Percentiles rank a stretch among this genome's conserved stretches.
Conservation (phyloP, 1,140 invertebrate species). For the Heliothis subflexa region DNA sequence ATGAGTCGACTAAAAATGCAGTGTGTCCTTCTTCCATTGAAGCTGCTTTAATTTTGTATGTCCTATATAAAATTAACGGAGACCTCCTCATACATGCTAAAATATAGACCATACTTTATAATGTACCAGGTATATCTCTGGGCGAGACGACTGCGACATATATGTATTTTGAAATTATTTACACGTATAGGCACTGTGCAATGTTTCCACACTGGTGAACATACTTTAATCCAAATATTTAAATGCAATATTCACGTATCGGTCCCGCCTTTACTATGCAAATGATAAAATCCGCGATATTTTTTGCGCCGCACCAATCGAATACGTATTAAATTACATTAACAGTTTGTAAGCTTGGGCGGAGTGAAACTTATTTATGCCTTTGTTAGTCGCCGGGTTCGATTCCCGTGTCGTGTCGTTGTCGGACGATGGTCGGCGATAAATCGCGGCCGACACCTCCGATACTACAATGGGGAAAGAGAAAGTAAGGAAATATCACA, state of each 20-base stretch:
- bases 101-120: no score
- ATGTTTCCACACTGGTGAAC: no score
- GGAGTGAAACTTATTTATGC: conserved; percentile 60
- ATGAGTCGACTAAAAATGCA: not conserved
- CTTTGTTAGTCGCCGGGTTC: conserved; percentile 64
- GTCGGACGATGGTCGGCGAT: conserved; percentile 69
- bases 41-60: no score
- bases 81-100: no score
- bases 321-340: conserved; percentile 45
- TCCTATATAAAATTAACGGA: no score
- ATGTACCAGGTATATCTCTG: no score
- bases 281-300: conserved; percentile 14
- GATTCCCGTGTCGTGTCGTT: conserved; percentile 73
- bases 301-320: conserved; percentile 23
- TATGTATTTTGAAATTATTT: no score
- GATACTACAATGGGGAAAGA: conserved; percentile 75
- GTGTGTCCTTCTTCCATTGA: no score
- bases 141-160: no score
- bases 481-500: conserved; percentile 78
- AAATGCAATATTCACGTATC: not conserved
- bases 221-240: not conserved
- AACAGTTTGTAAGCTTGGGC: conserved; percentile 40
- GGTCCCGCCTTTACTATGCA: conserved; percentile 2
- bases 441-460: conserved; percentile 75
- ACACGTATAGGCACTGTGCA: no score